These are phyloP conservation scores for Astreopora myriophthalma DNA, from an alignment of 64 coral and sea anemone genomes.

Conservation along the genomic window DNA sequence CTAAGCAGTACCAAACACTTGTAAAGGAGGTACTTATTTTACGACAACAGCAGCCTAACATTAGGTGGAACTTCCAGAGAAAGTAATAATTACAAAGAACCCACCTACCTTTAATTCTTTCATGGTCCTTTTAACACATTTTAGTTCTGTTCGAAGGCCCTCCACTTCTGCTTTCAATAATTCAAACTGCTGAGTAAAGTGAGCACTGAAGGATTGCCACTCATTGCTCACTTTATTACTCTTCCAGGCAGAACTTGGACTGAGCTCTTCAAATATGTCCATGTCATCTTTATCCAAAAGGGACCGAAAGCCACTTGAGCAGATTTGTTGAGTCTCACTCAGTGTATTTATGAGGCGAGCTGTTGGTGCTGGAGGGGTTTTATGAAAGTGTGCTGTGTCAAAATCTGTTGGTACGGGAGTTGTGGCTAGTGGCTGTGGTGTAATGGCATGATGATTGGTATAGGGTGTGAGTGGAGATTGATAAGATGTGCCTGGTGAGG, in stretches of 20 bases:
- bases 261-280: not conserved
- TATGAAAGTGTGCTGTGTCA: not conserved
- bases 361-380: too few species aligned
- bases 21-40: too few species aligned
- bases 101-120: not conserved
- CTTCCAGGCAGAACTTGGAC: not conserved
- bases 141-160: not conserved
- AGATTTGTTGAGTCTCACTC: not conserved
- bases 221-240: not conserved
- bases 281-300: not conserved
- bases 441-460: not conserved
- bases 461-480: not conserved
- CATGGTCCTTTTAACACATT: not conserved
- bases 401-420: not conserved
- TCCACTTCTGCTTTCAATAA: not conserved
- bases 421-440: not conserved
- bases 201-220: conserved; percentile 23
- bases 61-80: too few species aligned
- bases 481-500: too few species aligned
- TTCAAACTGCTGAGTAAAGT: conserved; percentile 25
- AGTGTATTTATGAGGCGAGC: too few species aligned
- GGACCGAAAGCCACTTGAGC: not conserved
- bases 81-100: too few species aligned
- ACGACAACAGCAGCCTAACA: too few species aligned
- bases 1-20: too few species aligned